phyloP scores from a whole-genome alignment of 1,140 invertebrate genomes.

The Leptopilina boulardi region DNA sequence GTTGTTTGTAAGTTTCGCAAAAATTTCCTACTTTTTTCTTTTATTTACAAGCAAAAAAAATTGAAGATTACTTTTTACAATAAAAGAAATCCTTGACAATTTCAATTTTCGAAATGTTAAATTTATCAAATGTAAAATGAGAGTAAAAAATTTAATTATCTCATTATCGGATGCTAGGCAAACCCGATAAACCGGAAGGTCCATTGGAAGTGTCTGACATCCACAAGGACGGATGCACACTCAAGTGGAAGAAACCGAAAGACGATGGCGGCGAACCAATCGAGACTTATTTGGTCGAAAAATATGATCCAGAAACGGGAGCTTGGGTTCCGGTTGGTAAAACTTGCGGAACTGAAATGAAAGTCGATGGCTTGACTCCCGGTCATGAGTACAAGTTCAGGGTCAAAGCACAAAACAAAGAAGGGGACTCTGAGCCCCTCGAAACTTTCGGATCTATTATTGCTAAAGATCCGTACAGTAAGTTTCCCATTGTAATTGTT shows the following conservation, averaged over 20 bases:
- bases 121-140: no score
- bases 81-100: conserved; percentile 9
- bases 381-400: conserved; percentile 99
- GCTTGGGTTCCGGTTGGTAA: conserved; percentile 93
- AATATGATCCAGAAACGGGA: conserved; percentile 93
- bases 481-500: conserved; percentile 65
- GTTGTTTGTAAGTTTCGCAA: conserved; percentile 85
- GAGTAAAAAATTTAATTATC: no score
- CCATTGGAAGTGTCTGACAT: conserved; percentile 97
- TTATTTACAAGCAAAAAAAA: background rate
- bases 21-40: no score
- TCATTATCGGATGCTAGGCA: conserved; percentile 84
- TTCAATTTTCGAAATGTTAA: conserved; percentile 27
- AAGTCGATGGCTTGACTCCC: conserved; percentile 90
- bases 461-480: conserved; percentile 98
- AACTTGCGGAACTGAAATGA: conserved; percentile 88
- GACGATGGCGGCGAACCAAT: conserved; percentile 98
- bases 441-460: conserved; percentile 93
- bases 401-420: conserved; percentile 97
- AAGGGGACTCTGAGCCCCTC: conserved; percentile 97
- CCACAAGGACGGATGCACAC: conserved; percentile 94
- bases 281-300: conserved; percentile 96
- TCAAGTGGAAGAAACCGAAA: conserved; percentile 98
- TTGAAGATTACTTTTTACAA: background rate
- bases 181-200: conserved; percentile 94